Percentiles rank a stretch among this genome's conserved stretches.
Evolutionary conservation across 2,797 vertebrate genomes (phyloP).

Genomic region (Anolis apletophallus): DNA sequence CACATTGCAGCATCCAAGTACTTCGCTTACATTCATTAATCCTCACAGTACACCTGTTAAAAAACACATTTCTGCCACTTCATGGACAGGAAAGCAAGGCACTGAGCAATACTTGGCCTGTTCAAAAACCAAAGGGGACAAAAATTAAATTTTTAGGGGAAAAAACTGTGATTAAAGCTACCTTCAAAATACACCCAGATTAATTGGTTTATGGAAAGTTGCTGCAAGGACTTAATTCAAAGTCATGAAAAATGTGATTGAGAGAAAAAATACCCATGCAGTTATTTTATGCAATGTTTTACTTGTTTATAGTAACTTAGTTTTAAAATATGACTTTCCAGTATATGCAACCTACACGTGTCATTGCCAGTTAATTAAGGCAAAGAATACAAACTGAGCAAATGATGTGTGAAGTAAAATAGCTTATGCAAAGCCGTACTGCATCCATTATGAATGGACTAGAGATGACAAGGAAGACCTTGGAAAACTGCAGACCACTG

Average conservation of each 20-base stretch:
- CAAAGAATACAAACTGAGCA: too few species aligned
- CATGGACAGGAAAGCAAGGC: not conserved
- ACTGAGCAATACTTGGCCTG: not conserved
- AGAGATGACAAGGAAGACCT: not conserved
- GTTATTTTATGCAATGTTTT: not conserved
- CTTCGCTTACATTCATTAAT: constrained; percentile 10
- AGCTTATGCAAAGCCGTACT: not conserved
- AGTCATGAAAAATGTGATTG: not conserved
- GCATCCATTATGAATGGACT: not conserved
- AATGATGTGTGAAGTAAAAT: not conserved
- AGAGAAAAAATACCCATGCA: not conserved
- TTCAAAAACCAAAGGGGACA: constrained; percentile 6
- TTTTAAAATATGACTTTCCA: not conserved
- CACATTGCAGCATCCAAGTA: not conserved
- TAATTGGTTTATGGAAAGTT: constrained; percentile 21
- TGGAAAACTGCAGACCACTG: not conserved
- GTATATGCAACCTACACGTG: not conserved
- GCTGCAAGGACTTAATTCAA: constrained; percentile 25
- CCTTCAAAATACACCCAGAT: not conserved
- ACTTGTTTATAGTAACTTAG: not conserved
- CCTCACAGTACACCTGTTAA: constrained; percentile 9
- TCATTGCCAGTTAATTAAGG: not conserved
- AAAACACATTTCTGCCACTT: not conserved
- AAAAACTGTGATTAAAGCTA: not conserved
- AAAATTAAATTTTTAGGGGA: too few species aligned